phyloP scores from a whole-genome alignment of 92 coral and sea anemone species.

The Palythoa caribaeorum region DNA sequence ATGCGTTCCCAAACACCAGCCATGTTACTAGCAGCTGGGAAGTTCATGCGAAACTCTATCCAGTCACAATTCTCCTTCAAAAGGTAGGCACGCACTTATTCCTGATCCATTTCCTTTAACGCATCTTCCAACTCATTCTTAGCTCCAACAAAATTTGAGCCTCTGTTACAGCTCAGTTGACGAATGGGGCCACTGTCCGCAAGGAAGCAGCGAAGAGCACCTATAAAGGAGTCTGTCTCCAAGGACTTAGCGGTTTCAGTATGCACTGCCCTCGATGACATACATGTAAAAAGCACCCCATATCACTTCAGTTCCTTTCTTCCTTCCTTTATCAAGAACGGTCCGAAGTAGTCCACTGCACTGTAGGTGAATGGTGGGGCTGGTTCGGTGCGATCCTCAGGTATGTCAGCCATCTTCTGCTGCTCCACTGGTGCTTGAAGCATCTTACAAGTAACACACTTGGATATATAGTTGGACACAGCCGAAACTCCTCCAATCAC shows the following conservation, averaged over 20 bases:
- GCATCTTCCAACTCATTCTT: slow-evolving; percentile 21
- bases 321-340: slow-evolving; percentile 51
- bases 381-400: too few species aligned
- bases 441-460: too few species aligned
- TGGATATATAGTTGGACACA: neutral
- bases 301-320: slow-evolving; percentile 54
- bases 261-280: slow-evolving; percentile 64
- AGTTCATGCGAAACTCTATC: slow-evolving; percentile 61
- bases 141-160: slow-evolving; percentile 71
- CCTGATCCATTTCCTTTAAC: slow-evolving; percentile 38
- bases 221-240: slow-evolving; percentile 64
- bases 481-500: slow-evolving; percentile 64
- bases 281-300: slow-evolving; percentile 64
- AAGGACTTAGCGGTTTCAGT: slow-evolving; percentile 50
- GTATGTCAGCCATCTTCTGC: too few species aligned
- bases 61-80: neutral
- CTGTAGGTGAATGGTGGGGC: too few species aligned
- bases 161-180: slow-evolving; percentile 54
- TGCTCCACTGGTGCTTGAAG: too few species aligned
- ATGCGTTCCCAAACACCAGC: slow-evolving; percentile 68
- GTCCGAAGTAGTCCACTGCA: neutral
- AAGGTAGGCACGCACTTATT: slow-evolving; percentile 17
- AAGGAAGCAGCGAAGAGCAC: slow-evolving; percentile 63
- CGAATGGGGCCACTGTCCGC: slow-evolving; percentile 43
- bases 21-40: slow-evolving; percentile 59